Evolutionary conservation across 1,140 invertebrate species (phyloP).

Genomic region (Mycetomoellerius zeteki): DNA sequence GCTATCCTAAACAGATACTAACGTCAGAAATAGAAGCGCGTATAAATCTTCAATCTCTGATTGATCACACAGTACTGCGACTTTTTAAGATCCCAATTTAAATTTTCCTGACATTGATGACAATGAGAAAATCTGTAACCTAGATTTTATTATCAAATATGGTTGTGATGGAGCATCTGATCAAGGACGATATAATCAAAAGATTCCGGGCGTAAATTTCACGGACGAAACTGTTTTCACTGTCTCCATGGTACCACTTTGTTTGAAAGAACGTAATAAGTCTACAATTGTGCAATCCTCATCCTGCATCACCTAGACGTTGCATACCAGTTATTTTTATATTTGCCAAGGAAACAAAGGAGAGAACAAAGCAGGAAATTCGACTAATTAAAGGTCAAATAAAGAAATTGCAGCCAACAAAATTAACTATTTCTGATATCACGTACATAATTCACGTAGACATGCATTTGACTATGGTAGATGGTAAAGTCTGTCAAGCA

Average conservation of each 20-base stretch:
- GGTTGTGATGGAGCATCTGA: conserved; percentile 14
- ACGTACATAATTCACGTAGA: neutral
- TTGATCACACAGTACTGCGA: conserved; percentile 17
- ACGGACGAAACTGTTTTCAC: conserved; percentile 9
- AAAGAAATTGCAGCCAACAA: conserved; percentile 11
- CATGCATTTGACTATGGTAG: neutral
- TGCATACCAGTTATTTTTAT: conserved; percentile 11
- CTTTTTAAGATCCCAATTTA: conserved; percentile 28
- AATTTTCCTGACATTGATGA: neutral
- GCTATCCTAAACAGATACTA: neutral
- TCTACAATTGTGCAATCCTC: conserved; percentile 11
- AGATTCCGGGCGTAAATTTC: neutral
- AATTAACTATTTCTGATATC: conserved; percentile 9
- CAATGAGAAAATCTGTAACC: neutral
- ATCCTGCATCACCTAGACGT: conserved; percentile 8
- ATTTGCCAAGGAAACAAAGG: conserved; percentile 13
- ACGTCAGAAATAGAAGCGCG: conserved; percentile 9
- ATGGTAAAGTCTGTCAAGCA: neutral
- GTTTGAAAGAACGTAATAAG: conserved; percentile 3
- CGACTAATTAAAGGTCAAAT: neutral
- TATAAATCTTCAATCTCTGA: conserved; percentile 14
- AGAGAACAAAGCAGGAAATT: neutral
- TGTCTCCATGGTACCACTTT: conserved; percentile 13
- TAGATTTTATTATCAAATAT: conserved; percentile 7
- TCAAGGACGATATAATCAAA: conserved; percentile 22